phyloP scores from a whole-genome alignment of 2,797 vertebrate genomes.

The Salmo trutta region DNA sequence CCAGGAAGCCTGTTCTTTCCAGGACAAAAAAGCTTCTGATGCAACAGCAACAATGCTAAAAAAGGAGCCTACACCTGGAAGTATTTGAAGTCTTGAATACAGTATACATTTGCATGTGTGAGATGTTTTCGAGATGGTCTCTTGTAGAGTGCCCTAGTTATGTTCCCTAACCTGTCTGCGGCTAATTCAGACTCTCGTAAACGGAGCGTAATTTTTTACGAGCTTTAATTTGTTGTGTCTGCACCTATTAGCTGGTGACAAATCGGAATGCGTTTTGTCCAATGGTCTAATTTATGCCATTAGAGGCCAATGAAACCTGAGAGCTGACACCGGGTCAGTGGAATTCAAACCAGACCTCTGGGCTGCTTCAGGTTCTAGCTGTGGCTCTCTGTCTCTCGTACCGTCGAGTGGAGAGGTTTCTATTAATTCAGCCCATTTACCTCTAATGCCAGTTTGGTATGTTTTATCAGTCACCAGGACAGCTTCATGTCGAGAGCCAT shows the following conservation, averaged over 20 bases:
- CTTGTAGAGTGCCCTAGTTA: not conserved
- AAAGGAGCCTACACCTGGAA: slow-evolving; percentile 31
- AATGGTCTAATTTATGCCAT: slow-evolving; percentile 37
- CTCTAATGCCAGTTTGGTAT: slow-evolving; percentile 10
- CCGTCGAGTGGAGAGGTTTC: slow-evolving; percentile 3
- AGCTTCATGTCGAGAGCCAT: slow-evolving; percentile 12
- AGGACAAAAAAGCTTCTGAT: slow-evolving; percentile 5
- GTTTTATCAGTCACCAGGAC: slow-evolving; percentile 23
- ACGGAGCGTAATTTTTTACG: slow-evolving; percentile 33
- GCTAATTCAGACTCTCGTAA: slow-evolving; percentile 29
- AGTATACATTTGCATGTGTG: slow-evolving; percentile 46
- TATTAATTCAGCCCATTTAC: slow-evolving; percentile 34
- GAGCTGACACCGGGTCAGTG: not conserved
- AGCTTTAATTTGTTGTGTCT: slow-evolving; percentile 53
- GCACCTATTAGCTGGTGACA: slow-evolving; percentile 40
- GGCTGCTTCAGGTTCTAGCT: not conserved
- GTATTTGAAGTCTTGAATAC: slow-evolving; percentile 46
- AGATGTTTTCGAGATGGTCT: slow-evolving; percentile 35
- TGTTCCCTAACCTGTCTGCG: slow-evolving; percentile 42
- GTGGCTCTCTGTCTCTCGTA: slow-evolving; percentile 5
- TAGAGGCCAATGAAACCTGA: slow-evolving; percentile 27
- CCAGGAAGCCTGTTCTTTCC: slow-evolving; percentile 39
- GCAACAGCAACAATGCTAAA: slow-evolving; percentile 41
- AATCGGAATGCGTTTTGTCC: slow-evolving; percentile 36
- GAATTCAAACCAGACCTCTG: slow-evolving; percentile 26